These are phyloP conservation scores for Calypte anna DNA, from an alignment of 2,113 vertebrate genomes.

Conservation along the genomic window DNA sequence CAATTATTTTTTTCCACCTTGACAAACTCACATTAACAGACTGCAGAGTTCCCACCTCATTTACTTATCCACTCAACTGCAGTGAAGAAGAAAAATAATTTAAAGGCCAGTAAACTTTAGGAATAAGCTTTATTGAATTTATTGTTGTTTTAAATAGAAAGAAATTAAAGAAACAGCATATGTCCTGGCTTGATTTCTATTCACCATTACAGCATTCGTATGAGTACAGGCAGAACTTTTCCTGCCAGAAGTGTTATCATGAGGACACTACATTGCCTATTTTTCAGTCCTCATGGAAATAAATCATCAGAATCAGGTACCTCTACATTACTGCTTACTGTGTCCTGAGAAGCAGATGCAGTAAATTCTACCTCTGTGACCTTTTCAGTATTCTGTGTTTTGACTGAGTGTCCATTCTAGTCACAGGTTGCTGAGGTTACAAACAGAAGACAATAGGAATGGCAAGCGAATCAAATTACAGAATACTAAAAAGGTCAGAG, in stretches of 20 bases:
- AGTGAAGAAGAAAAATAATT: constrained; percentile 35
- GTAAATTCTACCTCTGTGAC: constrained; percentile 67
- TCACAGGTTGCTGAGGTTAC: constrained; percentile 64
- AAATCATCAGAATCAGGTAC: constrained; percentile 45
- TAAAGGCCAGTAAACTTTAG: constrained; percentile 36
- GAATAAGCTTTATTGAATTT: constrained; percentile 22
- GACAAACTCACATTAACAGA: background rate
- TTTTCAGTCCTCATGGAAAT: constrained; percentile 7
- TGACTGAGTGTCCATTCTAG: constrained; percentile 75
- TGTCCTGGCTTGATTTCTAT: background rate
- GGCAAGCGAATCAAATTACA: constrained; percentile 75
- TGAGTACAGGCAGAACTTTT: background rate
- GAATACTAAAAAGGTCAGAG: constrained; percentile 80
- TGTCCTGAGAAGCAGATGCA: constrained; percentile 48
- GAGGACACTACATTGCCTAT: background rate
- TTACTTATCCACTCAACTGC: constrained; percentile 26
- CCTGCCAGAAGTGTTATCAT: background rate
- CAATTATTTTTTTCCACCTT: constrained; percentile 5
- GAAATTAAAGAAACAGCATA: background rate
- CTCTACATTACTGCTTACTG: constrained; percentile 35
- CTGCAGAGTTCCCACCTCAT: background rate
- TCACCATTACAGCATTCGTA: background rate
- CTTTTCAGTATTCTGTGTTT: constrained; percentile 77
- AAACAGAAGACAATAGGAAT: constrained; percentile 60
- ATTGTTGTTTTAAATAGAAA: constrained; percentile 3